phyloP scores from a whole-genome alignment of 30 jellyfish, hydroid and myxozoan species.

The Aurelia aurita region DNA sequence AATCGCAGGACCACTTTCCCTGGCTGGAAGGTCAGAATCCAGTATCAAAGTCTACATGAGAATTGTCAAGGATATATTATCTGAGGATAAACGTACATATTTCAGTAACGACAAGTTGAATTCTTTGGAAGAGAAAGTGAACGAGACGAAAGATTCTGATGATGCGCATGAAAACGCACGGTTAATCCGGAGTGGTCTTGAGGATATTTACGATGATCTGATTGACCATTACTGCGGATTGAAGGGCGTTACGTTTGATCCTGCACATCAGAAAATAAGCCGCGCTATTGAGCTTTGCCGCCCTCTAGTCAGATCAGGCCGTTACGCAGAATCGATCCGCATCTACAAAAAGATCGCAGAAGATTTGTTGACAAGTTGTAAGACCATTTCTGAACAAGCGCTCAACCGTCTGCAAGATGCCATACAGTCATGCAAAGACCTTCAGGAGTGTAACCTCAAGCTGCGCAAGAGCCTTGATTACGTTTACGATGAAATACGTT shows the following conservation, averaged over 20 bases:
- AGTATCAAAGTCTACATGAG: constrained; percentile 64
- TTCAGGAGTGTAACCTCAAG: constrained; percentile 2
- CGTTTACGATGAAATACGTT: constrained; percentile 65
- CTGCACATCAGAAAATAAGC: constrained; percentile 52
- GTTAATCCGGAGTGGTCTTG: constrained; percentile 54
- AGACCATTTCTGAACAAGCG: constrained; percentile 12
- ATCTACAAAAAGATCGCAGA: constrained; percentile 48
- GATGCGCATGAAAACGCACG: constrained; percentile 65
- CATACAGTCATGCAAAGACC: constrained; percentile 15
- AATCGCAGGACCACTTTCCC: constrained; percentile 73
- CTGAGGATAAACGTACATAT: constrained; percentile 44
- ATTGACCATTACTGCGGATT: constrained; percentile 60
- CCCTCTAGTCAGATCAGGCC: constrained; percentile 39
- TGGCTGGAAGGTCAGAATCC: constrained; percentile 54
- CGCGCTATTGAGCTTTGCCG: constrained; percentile 55
- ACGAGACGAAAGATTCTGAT: constrained; percentile 11
- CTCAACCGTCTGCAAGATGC: constrained; percentile 22
- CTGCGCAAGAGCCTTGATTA: constrained; percentile 38
- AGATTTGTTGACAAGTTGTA: constrained; percentile 17
- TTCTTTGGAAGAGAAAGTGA: constrained; percentile 47
- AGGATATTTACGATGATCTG: constrained; percentile 48
- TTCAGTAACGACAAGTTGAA: constrained; percentile 3
- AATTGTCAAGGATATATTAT: constrained; percentile 39
- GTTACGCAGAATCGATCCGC: constrained; percentile 28
- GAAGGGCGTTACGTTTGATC: constrained; percentile 50